phyloP scores from a whole-genome alignment of 2,113 vertebrate species.

The Salminus brasiliensis region DNA sequence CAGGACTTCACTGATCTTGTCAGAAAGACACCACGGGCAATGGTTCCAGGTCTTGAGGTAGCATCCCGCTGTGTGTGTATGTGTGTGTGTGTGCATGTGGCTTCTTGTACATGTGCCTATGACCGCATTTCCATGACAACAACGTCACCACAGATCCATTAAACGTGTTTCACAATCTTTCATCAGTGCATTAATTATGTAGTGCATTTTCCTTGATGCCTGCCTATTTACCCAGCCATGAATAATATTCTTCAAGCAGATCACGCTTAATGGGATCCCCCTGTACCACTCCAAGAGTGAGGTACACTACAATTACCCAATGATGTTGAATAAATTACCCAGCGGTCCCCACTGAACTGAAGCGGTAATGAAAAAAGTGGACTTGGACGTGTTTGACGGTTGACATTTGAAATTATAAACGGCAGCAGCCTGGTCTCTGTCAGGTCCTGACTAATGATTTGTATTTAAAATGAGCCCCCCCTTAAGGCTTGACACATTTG shows the following conservation, averaged over 20 bases:
- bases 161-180: slow-evolving; percentile 60
- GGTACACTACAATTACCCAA: slow-evolving; percentile 67
- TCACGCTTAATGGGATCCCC: slow-evolving; percentile 62
- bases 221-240: slow-evolving; percentile 63
- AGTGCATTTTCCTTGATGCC: slow-evolving; percentile 62
- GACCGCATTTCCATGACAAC: slow-evolving; percentile 62
- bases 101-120: slow-evolving; percentile 13
- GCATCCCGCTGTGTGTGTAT: slow-evolving; percentile 10
- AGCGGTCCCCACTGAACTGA: slow-evolving; percentile 46
- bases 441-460: slow-evolving; percentile 43
- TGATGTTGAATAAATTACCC: slow-evolving; percentile 76
- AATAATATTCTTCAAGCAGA: slow-evolving; percentile 60
- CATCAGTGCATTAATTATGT: slow-evolving; percentile 63
- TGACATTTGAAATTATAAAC: slow-evolving; percentile 72
- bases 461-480: not conserved
- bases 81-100: slow-evolving; percentile 54
- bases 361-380: slow-evolving; percentile 63
- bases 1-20: slow-evolving; percentile 22
- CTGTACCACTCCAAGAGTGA: slow-evolving; percentile 53
- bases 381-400: slow-evolving; percentile 69
- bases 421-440: not conserved
- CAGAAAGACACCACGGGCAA: not conserved
- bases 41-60: slow-evolving; percentile 1
- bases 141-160: slow-evolving; percentile 49
- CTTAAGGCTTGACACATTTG: not conserved